These are phyloP conservation scores for Brachypteracias leptosomus DNA, from an alignment of 2,113 vertebrate genomes.

Conservation along the genomic window DNA sequence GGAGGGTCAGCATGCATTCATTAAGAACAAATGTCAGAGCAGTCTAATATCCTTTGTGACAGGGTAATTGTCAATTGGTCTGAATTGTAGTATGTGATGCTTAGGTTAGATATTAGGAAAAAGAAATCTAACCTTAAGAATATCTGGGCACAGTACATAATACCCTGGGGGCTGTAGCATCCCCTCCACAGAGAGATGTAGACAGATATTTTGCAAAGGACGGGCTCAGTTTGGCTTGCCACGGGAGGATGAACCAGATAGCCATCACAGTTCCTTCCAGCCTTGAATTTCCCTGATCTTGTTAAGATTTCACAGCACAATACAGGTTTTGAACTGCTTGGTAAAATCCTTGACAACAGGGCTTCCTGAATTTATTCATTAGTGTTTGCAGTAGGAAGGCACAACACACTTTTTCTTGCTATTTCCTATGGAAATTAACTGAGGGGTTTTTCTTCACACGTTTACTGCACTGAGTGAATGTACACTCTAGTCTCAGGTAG, in stretches of 20 bases:
- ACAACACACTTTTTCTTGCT: background rate
- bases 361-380: background rate
- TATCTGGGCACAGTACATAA: background rate
- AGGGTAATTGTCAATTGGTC: conserved; percentile 33
- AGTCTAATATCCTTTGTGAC: conserved; percentile 34
- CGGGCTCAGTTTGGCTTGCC: background rate
- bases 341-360: background rate
- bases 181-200: background rate
- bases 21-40: conserved; percentile 62
- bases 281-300: background rate
- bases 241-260: background rate
- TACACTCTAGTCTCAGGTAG: background rate
- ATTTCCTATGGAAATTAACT: background rate
- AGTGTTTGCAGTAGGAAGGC: background rate
- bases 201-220: background rate
- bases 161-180: background rate
- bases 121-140: background rate
- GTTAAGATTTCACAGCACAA: background rate
- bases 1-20: conserved; percentile 43
- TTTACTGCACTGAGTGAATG: background rate
- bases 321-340: background rate
- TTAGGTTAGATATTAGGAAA: background rate
- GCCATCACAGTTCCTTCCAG: background rate
- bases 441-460: background rate
- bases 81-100: conserved; percentile 1